Base-by-base conservation (phyloP, 2,113 vertebrate genomes). In the Elephantulus edwardii region DNA sequence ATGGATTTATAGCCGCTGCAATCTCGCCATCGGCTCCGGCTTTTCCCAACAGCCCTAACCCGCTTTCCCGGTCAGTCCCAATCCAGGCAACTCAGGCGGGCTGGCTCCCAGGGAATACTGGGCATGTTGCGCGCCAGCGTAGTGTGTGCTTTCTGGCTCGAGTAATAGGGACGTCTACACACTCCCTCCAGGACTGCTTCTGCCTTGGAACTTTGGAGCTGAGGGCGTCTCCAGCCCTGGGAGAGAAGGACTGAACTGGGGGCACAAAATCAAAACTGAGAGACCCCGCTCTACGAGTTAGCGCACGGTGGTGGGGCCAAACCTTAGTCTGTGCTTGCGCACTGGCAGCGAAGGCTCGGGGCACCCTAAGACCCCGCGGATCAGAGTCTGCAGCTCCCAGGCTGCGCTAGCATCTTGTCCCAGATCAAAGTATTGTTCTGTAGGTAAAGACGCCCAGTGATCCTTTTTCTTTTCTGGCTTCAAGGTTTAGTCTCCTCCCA, bases 1-100 rank as follows among this genome's bases (percentile, higher is more conserved):
- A 97, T 97, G 96, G 96, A 97, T 97, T 97, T 97, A 96, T 95
- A 94, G 96, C 95, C 87, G 85, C 77, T 44, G 91, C 94, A 95
- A 95, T 95, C 95, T 96, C 68, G 81, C 93, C 95, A 95, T 94
- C 96, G 92, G 93, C 87, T 91, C 95, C 93, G 85, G 95, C 93
- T 96, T 95, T 95, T 96, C 89, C 95, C 95, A 91, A 91, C 93
- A 93, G 95, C 96, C 93, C 95, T 91, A 94, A 95, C 96, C 90
- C 94, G 95, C 95, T 93, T 95, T 94, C 95, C 95, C 95, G 90
- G 95, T 96, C 95, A 86, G 85, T 77, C 42, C 80, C 93, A 16
- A 76, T 35, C 60, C 48, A 6, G 54, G 44, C 85, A 91, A 60
- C 84, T 9, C 40, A 81, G 83, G 90, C 68, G 2, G 66, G 50